Percentiles rank a stretch among this genome's conserved stretches.
phyloP scores from a whole-genome alignment of 2,113 vertebrate species.

The Ophiodon elongatus region DNA sequence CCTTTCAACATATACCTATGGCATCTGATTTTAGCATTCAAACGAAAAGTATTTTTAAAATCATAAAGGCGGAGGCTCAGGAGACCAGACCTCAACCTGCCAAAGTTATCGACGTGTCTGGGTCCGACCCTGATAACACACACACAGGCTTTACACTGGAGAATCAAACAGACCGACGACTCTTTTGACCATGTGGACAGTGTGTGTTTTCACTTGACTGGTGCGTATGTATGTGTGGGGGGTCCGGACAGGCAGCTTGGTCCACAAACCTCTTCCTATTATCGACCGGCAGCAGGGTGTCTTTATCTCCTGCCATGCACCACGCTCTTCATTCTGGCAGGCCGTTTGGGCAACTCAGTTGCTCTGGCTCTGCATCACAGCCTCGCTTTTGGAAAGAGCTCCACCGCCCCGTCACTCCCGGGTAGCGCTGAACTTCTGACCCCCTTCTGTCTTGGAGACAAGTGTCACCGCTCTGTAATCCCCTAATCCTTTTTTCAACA shows the following conservation, averaged over 20 bases:
- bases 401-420: slow-evolving; percentile 67
- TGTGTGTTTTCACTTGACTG: slow-evolving; percentile 29
- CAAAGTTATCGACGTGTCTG: background rate
- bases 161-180: slow-evolving; percentile 33
- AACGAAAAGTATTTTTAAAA: background rate
- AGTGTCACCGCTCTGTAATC: slow-evolving; percentile 74
- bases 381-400: slow-evolving; percentile 65
- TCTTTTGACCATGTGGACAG: slow-evolving; percentile 12
- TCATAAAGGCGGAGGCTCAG: background rate
- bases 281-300: slow-evolving; percentile 77
- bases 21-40: background rate
- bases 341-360: slow-evolving; percentile 57
- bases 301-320: slow-evolving; percentile 77
- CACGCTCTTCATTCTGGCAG: slow-evolving; percentile 70
- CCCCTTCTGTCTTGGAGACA: slow-evolving; percentile 76
- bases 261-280: slow-evolving; percentile 64
- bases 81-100: background rate
- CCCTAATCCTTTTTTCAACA: slow-evolving; percentile 63
- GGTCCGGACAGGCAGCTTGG: slow-evolving; percentile 15
- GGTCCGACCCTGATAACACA: background rate
- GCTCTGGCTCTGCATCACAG: slow-evolving; percentile 84
- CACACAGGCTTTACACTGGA: slow-evolving; percentile 6
- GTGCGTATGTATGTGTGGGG: background rate
- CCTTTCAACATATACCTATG: background rate
- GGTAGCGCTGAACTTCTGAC: slow-evolving; percentile 82